Evolutionary conservation across 2,888 invertebrate genomes (phyloP).

Genomic region (Suillia variegata): DNA sequence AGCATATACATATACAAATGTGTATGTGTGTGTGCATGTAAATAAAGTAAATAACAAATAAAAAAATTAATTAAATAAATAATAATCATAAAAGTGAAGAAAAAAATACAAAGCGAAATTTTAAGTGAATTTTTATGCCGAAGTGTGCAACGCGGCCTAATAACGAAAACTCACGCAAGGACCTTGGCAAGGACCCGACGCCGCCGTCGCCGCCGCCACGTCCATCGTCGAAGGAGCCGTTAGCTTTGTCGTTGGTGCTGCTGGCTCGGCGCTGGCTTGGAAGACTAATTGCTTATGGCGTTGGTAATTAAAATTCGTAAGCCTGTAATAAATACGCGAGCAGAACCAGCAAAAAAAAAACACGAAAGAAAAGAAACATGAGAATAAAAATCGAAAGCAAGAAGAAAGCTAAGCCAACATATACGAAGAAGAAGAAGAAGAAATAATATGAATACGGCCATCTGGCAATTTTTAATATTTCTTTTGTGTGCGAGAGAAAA

Average conservation of each 20-base stretch:
- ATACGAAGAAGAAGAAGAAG: not conserved
- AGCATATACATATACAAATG: too few relatives aligned
- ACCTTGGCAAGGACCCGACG: too few relatives aligned
- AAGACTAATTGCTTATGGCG: slow-evolving; percentile 39
- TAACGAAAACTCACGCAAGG: slow-evolving; percentile 19
- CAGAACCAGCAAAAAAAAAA: slow-evolving; percentile 12
- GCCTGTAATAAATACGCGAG: slow-evolving; percentile 38
- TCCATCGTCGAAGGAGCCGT: too few relatives aligned
- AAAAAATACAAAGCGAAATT: too few relatives aligned
- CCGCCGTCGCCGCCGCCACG: too few relatives aligned
- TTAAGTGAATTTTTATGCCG: not conserved
- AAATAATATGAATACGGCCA: not conserved
- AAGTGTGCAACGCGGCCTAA: slow-evolving; percentile 20
- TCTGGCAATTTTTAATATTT: not conserved
- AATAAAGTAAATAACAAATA: not conserved
- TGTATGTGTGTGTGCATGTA: not conserved
- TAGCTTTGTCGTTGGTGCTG: too few relatives aligned
- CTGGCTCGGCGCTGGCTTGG: not conserved
- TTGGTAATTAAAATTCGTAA: slow-evolving; percentile 56
- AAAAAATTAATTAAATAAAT: not conserved
- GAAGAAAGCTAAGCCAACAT: slow-evolving; percentile 21
- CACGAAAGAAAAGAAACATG: slow-evolving; percentile 6
- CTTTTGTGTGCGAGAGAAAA: not conserved
- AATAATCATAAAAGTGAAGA: too few relatives aligned
- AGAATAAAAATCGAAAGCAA: slow-evolving; percentile 21